Evolutionary conservation across 2,113 vertebrate genomes (phyloP).

Genomic region (Tyrannus savana): DNA sequence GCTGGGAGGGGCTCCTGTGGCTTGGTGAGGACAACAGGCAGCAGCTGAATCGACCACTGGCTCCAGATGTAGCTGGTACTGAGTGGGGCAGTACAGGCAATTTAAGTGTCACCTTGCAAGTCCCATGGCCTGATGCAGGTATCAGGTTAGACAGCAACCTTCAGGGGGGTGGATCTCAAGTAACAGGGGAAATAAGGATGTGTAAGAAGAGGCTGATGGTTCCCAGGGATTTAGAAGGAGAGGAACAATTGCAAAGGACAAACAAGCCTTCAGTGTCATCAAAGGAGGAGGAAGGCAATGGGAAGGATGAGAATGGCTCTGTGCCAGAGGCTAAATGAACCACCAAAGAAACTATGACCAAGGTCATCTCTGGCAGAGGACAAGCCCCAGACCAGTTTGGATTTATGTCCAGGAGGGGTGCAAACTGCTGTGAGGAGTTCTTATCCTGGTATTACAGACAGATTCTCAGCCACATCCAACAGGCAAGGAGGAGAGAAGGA

Average conservation of each 20-base stretch:
- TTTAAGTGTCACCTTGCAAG: constrained; percentile 25
- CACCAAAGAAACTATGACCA: not conserved
- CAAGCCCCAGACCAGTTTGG: not conserved
- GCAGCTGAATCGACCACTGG: not conserved
- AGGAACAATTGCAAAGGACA: not conserved
- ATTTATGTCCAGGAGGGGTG: not conserved
- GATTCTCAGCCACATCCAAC: not conserved
- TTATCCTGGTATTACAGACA: not conserved
- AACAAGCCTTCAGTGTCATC: not conserved
- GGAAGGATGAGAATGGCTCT: not conserved
- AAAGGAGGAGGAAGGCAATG: not conserved
- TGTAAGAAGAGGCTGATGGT: not conserved
- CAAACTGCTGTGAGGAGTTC: not conserved
- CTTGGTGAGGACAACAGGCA: not conserved
- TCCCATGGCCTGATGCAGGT: not conserved
- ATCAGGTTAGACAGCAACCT: not conserved
- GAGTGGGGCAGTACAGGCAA: not conserved
- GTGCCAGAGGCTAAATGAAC: not conserved
- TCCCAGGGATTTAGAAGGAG: not conserved
- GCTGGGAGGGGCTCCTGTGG: not conserved
- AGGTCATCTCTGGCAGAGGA: not conserved
- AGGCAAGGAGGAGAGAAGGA: not conserved
- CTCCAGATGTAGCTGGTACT: not conserved
- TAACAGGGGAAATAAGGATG: not conserved
- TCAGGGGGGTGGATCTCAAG: not conserved